Conservation (phyloP, 35 echinoderm and acorn worm genomes). For the Ophioderma brevispina region DNA sequence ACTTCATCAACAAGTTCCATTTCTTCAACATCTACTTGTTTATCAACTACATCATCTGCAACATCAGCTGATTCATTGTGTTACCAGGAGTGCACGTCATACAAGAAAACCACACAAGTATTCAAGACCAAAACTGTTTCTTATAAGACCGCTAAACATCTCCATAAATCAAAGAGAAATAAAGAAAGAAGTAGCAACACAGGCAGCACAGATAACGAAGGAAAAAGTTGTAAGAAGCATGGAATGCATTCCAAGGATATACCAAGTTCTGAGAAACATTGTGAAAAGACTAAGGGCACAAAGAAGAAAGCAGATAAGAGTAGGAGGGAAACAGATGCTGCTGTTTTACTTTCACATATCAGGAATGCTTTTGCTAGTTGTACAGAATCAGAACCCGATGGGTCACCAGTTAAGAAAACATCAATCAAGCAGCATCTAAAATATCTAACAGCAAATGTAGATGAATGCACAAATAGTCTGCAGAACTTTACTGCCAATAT, state of each 20-base stretch:
- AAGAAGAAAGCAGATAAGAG: not conserved
- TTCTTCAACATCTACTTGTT: not conserved
- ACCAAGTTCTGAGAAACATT: not conserved
- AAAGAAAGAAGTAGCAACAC: no score
- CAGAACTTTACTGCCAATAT: no score
- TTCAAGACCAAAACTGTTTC: not conserved
- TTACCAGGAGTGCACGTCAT: not conserved
- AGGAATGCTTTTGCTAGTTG: not conserved
- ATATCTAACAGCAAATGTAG: not conserved
- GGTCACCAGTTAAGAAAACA: not conserved
- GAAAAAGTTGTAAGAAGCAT: not conserved
- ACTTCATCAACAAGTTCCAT: not conserved
- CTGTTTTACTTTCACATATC: not conserved
- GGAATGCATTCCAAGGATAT: not conserved
- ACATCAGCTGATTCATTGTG: not conserved
- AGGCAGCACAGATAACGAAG: not conserved
- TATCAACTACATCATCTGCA: not conserved
- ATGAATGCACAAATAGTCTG: not conserved
- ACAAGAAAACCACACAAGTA: not conserved
- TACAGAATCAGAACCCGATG: not conserved
- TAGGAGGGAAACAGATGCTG: not conserved
- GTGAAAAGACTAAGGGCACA: not conserved
- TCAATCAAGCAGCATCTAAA: no score
- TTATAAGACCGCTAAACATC: not conserved
- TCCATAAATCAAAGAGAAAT: not conserved